Conservation (phyloP, 2,797 vertebrate genomes). For the Heteromormyrus szaboi region DNA sequence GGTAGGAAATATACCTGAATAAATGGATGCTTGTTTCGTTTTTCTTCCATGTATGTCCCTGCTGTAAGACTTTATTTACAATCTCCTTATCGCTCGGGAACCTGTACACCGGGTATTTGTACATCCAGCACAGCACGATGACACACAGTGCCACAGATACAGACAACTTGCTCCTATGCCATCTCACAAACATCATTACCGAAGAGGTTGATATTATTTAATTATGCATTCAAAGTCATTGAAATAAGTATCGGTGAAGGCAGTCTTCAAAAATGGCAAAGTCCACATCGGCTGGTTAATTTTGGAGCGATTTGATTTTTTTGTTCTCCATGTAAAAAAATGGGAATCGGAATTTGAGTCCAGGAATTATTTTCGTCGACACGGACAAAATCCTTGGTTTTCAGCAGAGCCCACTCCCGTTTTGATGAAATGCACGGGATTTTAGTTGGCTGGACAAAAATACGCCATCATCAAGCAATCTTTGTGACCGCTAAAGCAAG, state of each 20-base stretch:
- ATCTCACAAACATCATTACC: constrained; percentile 64
- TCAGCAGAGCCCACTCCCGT: not conserved
- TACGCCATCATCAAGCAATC: not conserved
- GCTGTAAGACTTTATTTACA: constrained; percentile 78
- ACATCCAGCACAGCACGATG: constrained; percentile 89
- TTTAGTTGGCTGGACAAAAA: not conserved
- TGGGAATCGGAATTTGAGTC: not conserved
- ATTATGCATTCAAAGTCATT: not conserved
- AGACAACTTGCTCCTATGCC: constrained; percentile 74
- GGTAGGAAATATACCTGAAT: constrained; percentile 64
- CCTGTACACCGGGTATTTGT: constrained; percentile 79
- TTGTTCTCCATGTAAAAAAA: not conserved
- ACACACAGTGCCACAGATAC: constrained; percentile 80
- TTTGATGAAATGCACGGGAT: not conserved
- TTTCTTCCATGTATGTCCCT: constrained; percentile 71
- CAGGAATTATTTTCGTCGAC: not conserved
- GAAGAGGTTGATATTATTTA: not conserved
- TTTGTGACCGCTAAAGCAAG: not conserved
- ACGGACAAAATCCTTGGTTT: not conserved
- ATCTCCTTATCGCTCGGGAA: constrained; percentile 82
- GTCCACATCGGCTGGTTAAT: not conserved
- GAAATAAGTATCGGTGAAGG: not conserved
- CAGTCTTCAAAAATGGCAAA: not conserved
- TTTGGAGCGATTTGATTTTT: not conserved
- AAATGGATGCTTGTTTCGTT: constrained; percentile 73